A percentile compares a stretch with the other conserved stretches of the same genome.
These are phyloP conservation scores for Iphiclides podalirius DNA, from an alignment of 2,888 invertebrate species.

Conservation along the genomic window DNA sequence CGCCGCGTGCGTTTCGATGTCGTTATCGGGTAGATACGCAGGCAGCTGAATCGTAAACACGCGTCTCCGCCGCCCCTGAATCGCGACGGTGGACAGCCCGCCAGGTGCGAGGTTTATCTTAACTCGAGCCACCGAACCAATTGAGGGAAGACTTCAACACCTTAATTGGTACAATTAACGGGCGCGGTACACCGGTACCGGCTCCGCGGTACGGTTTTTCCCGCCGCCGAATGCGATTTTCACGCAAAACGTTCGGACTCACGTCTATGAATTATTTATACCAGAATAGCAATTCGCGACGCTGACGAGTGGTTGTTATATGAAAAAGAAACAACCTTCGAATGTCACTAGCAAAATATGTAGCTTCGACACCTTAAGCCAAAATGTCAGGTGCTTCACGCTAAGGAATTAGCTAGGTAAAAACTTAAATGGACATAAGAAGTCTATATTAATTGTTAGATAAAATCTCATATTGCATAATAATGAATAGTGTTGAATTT, in stretches of 20 bases:
- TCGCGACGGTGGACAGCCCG: slow-evolving; percentile 66
- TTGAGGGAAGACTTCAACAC: slow-evolving; percentile 49
- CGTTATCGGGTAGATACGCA: slow-evolving; percentile 20
- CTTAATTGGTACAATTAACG: slow-evolving; percentile 36
- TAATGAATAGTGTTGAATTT: too few relatives aligned
- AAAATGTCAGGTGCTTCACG: neutral
- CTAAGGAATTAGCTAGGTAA: too few relatives aligned
- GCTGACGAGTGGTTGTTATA: neutral
- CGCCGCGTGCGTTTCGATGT: slow-evolving; percentile 12
- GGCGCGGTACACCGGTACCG: slow-evolving; percentile 20
- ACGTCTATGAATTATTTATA: neutral
- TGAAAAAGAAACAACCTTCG: too few relatives aligned
- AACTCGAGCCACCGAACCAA: slow-evolving; percentile 71
- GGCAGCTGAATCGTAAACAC: slow-evolving; percentile 56
- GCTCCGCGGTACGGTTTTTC: slow-evolving; percentile 15
- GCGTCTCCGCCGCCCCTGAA: slow-evolving; percentile 54
- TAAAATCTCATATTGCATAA: too few relatives aligned
- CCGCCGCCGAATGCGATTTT: neutral
- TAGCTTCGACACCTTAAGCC: neutral
- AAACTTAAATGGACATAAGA: too few relatives aligned
- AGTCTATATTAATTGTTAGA: too few relatives aligned
- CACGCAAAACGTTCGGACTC: neutral
- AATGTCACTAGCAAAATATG: too few relatives aligned
- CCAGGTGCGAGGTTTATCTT: slow-evolving; percentile 79
- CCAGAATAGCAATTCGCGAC: neutral